Conservation (phyloP, 2,113 vertebrate genomes). For the Pycnonotus jocosus region DNA sequence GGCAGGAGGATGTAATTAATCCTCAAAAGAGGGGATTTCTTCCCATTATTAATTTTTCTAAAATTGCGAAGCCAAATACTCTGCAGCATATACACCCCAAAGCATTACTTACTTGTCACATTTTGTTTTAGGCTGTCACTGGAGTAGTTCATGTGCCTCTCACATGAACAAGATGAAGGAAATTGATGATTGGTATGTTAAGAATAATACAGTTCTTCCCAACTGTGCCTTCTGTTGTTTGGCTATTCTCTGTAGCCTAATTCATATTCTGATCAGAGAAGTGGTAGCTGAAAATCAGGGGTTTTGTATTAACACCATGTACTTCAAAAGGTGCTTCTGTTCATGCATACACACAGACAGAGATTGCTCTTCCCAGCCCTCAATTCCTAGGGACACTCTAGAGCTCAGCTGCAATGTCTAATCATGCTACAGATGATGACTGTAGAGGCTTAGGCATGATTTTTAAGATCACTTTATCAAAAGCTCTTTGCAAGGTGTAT, state of each 20-base stretch:
- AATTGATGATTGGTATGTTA: neutral
- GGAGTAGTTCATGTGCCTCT: neutral
- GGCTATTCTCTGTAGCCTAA: constrained; percentile 61
- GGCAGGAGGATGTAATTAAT: neutral
- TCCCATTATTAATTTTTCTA: neutral
- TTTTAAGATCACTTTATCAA: constrained; percentile 12
- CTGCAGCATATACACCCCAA: neutral
- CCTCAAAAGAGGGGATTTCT: neutral
- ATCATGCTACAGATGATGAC: neutral
- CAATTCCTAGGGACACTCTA: constrained; percentile 22
- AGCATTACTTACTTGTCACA: neutral
- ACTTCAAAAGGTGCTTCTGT: constrained; percentile 7
- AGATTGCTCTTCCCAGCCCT: neutral
- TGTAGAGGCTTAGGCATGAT: constrained; percentile 11
- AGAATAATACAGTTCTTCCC: constrained; percentile 41
- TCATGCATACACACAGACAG: neutral
- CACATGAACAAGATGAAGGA: constrained; percentile 30
- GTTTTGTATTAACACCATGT: constrained; percentile 42
- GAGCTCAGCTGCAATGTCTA: neutral
- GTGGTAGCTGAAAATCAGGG: constrained; percentile 30
- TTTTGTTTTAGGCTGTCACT: constrained; percentile 11
- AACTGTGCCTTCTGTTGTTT: constrained; percentile 52
- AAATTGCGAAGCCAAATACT: neutral
- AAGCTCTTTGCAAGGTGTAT: neutral
- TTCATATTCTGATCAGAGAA: constrained; percentile 71